Evolutionary conservation across 1,140 invertebrate species (phyloP), one percentile per base, ranked within the genome.

Genomic region (Bombus pascuorum): DNA sequence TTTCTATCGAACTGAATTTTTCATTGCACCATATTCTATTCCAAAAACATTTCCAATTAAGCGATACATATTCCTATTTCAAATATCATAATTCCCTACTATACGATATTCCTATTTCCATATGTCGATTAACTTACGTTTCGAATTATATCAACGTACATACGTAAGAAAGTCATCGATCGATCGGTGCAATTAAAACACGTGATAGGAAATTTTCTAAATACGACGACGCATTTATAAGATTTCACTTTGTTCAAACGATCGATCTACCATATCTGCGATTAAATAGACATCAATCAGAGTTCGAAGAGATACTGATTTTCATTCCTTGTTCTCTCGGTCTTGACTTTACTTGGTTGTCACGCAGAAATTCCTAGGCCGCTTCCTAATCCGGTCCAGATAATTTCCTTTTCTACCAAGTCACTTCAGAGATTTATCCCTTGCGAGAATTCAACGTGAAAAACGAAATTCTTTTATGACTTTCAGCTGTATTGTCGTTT

Each of bases 211-310:
- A 76, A 77, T 77, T 62, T 42, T 65, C 37, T 42, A n/a, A 62
- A 39, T 32, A 32, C 12, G 42, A 42, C 18, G 6, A n/a, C 22
- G 22, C 15, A 10, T 13, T 65, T 44, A 5, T 22, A 22, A 44
- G 77, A 80, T 80, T 80, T 80, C 77, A 80, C 77, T 53, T 80
- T 66, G 77, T 34, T 9, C n/a, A 1, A 32, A 37, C 42, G n/a
- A 32, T 42, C 34, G 57, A n/a, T 37, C n/a, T 25, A 22, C 37
- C 57, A n/a, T 28, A 28, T 57, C 25, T 39, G 53, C 39, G 76
- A 79, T 66, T 44, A 66, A 66, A 62, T 34, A 47, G 65, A 15
- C 22, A 79, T 79, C 65, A 10, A 80, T 80, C 77, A 68, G n/a
- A 34, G 44, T 18, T 32, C 10, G 34, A 53, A 5, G 1, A 25